phyloP scores from a whole-genome alignment of 2,888 invertebrate genomes.

The Eupithecia tripunctaria region DNA sequence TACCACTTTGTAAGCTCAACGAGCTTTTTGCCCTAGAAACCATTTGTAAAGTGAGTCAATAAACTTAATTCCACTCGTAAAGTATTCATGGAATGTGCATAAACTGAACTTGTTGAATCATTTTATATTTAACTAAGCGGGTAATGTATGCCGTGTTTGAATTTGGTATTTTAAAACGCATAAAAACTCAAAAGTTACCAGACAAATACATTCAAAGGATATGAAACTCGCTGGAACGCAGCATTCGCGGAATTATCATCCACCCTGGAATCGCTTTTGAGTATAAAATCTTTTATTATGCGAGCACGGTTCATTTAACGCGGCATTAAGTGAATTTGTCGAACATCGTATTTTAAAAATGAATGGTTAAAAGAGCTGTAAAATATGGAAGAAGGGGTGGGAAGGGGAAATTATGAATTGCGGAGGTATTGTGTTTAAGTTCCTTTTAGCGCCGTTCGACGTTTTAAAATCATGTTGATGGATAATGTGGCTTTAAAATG shows the following conservation, averaged over 20 bases:
- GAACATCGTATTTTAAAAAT: conserved; percentile 81
- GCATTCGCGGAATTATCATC: conserved; percentile 74
- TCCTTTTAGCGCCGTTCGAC: conserved; percentile 55
- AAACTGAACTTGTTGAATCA: conserved; percentile 25
- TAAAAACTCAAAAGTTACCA: conserved; percentile 56
- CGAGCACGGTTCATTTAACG: conserved; percentile 82
- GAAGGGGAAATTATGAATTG: conserved; percentile 58
- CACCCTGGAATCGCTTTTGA: conserved; percentile 78
- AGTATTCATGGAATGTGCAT: conserved; percentile 26
- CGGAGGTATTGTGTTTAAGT: conserved; percentile 59
- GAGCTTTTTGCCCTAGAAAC: conserved; percentile 2
- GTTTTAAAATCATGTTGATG: conserved; percentile 12
- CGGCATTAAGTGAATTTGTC: conserved; percentile 83
- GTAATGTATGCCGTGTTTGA: conserved; percentile 62
- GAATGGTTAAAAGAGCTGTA: conserved; percentile 74
- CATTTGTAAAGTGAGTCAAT: conserved; percentile 9
- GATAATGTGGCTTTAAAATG: background rate
- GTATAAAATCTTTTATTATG: conserved; percentile 83
- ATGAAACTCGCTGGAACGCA: conserved; percentile 60
- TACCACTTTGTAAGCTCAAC: background rate
- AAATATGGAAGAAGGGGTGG: conserved; percentile 58
- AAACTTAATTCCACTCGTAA: conserved; percentile 13
- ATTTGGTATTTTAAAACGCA: conserved; percentile 62
- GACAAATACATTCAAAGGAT: conserved; percentile 40
- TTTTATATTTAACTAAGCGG: conserved; percentile 24